These are phyloP conservation scores for Pomacea maculata DNA, from an alignment of 1,140 invertebrate genomes.

Conservation along the genomic window DNA sequence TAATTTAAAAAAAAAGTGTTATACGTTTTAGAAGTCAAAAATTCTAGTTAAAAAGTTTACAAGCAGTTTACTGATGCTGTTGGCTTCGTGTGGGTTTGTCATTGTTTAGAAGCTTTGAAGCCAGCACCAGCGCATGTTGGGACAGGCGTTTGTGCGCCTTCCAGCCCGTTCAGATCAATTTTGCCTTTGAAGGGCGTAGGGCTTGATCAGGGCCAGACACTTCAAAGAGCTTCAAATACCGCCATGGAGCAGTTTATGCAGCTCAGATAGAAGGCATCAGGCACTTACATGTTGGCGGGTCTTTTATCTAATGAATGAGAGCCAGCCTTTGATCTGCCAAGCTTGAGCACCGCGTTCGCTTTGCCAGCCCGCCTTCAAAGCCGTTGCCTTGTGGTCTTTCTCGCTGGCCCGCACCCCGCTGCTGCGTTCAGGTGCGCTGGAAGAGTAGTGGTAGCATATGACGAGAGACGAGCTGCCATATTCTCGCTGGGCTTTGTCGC, in stretches of 20 bases:
- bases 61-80: no score
- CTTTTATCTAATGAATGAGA: conserved; percentile 36
- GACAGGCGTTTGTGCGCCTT: conserved; percentile 23
- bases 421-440: not conserved
- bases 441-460: not conserved
- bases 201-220: conserved; percentile 26
- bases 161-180: conserved; percentile 18
- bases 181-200: conserved; percentile 24
- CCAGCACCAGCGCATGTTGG: conserved; percentile 1
- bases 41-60: no score
- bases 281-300: conserved; percentile 28
- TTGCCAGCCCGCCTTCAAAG: not conserved
- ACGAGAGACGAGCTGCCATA: not conserved
- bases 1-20: no score
- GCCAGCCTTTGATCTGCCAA: conserved; percentile 28
- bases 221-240: conserved; percentile 29
- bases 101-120: conserved; percentile 29
- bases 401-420: conserved; percentile 1
- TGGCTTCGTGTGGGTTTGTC: not conserved
- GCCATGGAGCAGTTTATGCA: conserved; percentile 35
- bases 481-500: conserved; percentile 2
- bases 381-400: not conserved
- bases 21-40: no score
- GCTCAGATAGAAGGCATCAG: conserved; percentile 31
- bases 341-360: conserved; percentile 15